Conservation (phyloP, 2,797 vertebrate genomes). For the Pangasius mekongensis region DNA sequence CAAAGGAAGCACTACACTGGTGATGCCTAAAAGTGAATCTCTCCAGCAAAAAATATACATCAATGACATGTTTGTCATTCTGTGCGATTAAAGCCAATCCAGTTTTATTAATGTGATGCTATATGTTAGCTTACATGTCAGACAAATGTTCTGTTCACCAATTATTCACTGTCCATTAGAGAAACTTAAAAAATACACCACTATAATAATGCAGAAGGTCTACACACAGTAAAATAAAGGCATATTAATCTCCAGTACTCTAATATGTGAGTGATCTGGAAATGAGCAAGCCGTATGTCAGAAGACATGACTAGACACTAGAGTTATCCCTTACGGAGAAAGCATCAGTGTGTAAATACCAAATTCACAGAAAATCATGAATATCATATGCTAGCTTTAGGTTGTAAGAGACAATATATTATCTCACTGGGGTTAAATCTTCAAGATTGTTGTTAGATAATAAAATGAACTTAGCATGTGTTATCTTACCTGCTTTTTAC, state of each 20-base stretch:
- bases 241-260: neutral
- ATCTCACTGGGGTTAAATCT: neutral
- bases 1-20: constrained; percentile 3
- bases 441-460: neutral
- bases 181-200: neutral
- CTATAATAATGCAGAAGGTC: neutral
- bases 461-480: constrained; percentile 9
- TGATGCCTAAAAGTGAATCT: constrained; percentile 38
- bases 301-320: neutral
- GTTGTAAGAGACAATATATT: neutral
- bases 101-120: constrained; percentile 42
- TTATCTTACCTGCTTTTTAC: constrained; percentile 21
- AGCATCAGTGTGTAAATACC: constrained; percentile 23
- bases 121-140: constrained; percentile 30
- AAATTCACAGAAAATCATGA: constrained; percentile 24
- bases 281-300: neutral
- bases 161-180: neutral
- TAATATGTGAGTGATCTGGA: neutral
- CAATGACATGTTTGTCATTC: constrained; percentile 52
- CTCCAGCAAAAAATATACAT: constrained; percentile 48
- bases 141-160: neutral
- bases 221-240: neutral
- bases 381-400: neutral
- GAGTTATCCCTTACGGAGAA: constrained; percentile 13
- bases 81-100: constrained; percentile 57